These are phyloP conservation scores for Drosophila elegans DNA, from an alignment of 1,140 invertebrate species.

Conservation along the genomic window DNA sequence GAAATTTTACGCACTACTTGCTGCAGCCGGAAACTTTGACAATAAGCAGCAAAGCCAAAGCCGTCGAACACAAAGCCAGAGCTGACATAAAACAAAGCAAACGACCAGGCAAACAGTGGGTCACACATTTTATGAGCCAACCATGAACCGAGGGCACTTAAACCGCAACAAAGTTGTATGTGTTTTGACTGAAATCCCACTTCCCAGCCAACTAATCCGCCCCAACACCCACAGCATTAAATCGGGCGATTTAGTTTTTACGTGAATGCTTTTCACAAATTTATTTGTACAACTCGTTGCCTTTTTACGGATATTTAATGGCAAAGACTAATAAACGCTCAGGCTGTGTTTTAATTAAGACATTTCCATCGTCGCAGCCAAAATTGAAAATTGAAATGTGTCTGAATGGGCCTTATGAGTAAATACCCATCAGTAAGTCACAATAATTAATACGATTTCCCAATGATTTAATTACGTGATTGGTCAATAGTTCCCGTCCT, in stretches of 20 bases:
- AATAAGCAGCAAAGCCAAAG: constrained; percentile 56
- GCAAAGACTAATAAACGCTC: constrained; percentile 46
- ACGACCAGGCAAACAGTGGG: constrained; percentile 55
- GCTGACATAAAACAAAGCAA: constrained; percentile 72
- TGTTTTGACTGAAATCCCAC: constrained; percentile 20
- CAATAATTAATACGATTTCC: constrained; percentile 26
- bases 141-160: constrained; percentile 53
- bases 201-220: not conserved
- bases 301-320: constrained; percentile 41
- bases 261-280: constrained; percentile 66
- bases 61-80: constrained; percentile 29
- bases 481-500: constrained; percentile 1
- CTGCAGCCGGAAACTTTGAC: constrained; percentile 63
- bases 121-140: constrained; percentile 77
- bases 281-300: constrained; percentile 56
- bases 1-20: constrained; percentile 82
- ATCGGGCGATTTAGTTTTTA: constrained; percentile 41
- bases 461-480: constrained; percentile 31
- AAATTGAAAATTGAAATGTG: constrained; percentile 41
- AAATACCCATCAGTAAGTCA: constrained; percentile 19
- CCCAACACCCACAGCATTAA: constrained; percentile 34
- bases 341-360: constrained; percentile 55
- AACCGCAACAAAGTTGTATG: constrained; percentile 73
- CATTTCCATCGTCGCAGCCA: constrained; percentile 9
- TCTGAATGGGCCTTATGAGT: constrained; percentile 22